Base-by-base conservation (phyloP, 2,888 invertebrate genomes). In the Caenorhabditis sp. region DNA sequence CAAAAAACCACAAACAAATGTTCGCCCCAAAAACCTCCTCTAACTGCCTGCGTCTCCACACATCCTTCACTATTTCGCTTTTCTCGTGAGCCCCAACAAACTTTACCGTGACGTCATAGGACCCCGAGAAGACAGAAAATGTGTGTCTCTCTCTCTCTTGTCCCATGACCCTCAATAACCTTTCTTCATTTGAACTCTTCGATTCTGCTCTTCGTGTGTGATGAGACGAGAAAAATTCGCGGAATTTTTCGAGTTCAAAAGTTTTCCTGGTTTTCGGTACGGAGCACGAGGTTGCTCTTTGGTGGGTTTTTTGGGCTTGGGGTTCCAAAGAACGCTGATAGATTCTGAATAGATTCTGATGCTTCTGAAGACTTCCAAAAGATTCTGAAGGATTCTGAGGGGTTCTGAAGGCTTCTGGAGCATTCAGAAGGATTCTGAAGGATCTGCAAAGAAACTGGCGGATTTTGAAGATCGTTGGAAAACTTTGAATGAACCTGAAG, bases 141-240 rank as follows among this genome's bases (percentile, higher is more conserved):
- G 47, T 35, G 31, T 35, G 31, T 35, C 31, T 35, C n/a, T n/a
- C n/a, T n/a, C n/a, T n/a, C n/a, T n/a, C n/a, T n/a, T 38, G 70
- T 70, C 70, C 70, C 59, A 54, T 70, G 70, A 70, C 70, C 44
- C 28, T 35, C n/a, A 19, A 44, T 70, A 59, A 54, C 68, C 68
- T 68, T 68, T 47, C 19, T 47, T 47, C 26, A 31, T 49, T 49
- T 47, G 51, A 51, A 51, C 66, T 66, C 41, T 24, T 47, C n/a
- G n/a, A n/a, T n/a, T n/a, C 14, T 61, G 69, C 26, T 24, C 24
- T 28, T 38, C 12, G 8, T 35, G 31, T 38, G 38, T 2, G 6
- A 10, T 10, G 38, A 38, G 38, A 38, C 4, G 31, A 31, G 31
- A 31, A 38, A 38, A 38, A 59, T 35, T 59, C 19, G 31, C 8